A percentile compares a stretch with the other conserved stretches of the same genome.
Conservation (phyloP, 2,113 vertebrate species). For the Carassius carassius region DNA sequence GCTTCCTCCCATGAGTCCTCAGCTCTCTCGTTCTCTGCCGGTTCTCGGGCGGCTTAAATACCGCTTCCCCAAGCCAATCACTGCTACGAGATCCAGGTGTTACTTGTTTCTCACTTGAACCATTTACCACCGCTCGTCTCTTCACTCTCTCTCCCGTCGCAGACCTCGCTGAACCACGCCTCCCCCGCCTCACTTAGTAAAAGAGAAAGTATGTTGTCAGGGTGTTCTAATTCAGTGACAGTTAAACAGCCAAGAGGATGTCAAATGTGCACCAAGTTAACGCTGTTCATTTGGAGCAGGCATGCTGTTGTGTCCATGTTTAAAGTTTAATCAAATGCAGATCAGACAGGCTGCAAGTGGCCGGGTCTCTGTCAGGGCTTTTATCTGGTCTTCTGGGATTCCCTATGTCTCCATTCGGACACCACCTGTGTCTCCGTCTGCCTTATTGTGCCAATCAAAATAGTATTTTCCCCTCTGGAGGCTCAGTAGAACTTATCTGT, state of each 20-base stretch:
- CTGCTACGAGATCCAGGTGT: too few species aligned
- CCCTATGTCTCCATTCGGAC: constrained; percentile 64
- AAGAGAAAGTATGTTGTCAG: background rate
- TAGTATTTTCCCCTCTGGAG: constrained; percentile 45
- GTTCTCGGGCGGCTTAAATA: too few species aligned
- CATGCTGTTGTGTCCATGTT: constrained; percentile 59
- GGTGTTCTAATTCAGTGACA: background rate
- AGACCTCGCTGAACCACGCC: too few species aligned
- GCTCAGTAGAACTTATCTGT: constrained; percentile 10
- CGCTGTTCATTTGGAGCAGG: constrained; percentile 27
- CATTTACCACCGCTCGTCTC: too few species aligned
- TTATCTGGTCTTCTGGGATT: constrained; percentile 72
- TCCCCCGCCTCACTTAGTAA: too few species aligned
- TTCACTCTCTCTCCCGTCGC: too few species aligned
- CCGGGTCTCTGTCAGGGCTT: constrained; percentile 70
- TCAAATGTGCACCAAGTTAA: background rate
- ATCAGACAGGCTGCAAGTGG: constrained; percentile 60
- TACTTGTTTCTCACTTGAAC: too few species aligned
- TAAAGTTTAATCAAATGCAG: constrained; percentile 74
- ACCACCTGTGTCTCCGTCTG: constrained; percentile 59
- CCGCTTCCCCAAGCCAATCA: too few species aligned
- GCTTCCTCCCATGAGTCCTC: too few species aligned
- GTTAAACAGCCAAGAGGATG: background rate
- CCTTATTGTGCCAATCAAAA: constrained; percentile 59
- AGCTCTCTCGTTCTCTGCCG: too few species aligned